Conservation (phyloP, 1,140 invertebrate species). For the Heterodera schachtii region DNA sequence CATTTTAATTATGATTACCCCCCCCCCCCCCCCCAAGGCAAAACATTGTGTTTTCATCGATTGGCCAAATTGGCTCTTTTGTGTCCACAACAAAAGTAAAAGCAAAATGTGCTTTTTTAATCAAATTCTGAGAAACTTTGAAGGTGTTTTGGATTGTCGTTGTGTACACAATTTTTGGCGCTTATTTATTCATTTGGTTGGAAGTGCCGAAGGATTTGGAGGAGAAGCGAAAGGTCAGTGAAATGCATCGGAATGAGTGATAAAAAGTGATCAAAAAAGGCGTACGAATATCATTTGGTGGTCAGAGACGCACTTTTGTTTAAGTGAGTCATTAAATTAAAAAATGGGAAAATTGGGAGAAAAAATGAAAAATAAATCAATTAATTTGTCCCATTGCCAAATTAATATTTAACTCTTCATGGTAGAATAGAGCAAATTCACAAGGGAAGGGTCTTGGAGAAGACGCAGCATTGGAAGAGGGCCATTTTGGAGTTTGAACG, state of each 20-base stretch:
- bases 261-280: background rate
- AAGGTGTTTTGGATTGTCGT: constrained; percentile 42
- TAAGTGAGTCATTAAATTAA: constrained; percentile 29
- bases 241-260: constrained; percentile 9
- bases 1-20: no score
- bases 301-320: constrained; percentile 51
- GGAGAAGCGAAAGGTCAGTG: constrained; percentile 39
- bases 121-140: background rate
- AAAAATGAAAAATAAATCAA: no score
- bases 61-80: constrained; percentile 6
- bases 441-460: constrained; percentile 15
- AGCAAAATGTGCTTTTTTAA: background rate
- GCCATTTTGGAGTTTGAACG: constrained; percentile 51
- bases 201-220: constrained; percentile 50
- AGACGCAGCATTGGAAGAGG: constrained; percentile 25
- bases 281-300: constrained; percentile 39
- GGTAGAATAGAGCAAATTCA: constrained; percentile 18
- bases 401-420: background rate
- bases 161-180: constrained; percentile 41
- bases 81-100: constrained; percentile 5
- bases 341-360: no score
- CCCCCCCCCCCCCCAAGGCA: background rate
- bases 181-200: constrained; percentile 43
- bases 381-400: constrained; percentile 18
- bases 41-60: background rate